Percentiles rank a stretch among this genome's conserved stretches.
Conservation (phyloP, 2,797 vertebrate genomes). For the Calcarius lapponicus region DNA sequence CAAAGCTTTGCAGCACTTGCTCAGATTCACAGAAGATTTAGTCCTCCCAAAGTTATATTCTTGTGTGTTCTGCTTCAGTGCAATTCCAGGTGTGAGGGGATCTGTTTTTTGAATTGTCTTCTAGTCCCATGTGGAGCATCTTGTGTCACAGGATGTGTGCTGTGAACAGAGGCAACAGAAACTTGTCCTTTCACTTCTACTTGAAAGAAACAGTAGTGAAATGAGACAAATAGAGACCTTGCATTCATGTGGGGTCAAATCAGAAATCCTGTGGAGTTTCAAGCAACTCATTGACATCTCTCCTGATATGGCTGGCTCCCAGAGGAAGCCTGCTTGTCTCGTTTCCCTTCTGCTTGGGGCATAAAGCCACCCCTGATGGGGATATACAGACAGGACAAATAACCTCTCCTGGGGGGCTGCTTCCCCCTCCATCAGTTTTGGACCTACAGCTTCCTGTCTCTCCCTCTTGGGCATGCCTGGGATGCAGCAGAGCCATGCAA, state of each 20-base stretch:
- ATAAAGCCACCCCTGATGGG: not conserved
- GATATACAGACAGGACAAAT: not conserved
- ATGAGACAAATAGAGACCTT: not conserved
- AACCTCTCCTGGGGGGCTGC: fast-evolving
- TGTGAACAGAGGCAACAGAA: not conserved
- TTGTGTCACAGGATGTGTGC: not conserved
- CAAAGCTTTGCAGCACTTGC: not conserved
- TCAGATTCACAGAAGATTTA: not conserved
- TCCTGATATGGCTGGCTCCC: not conserved
- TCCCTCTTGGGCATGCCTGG: not conserved
- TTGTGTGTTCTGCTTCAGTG: not conserved
- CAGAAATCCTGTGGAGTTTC: slow-evolving; percentile 1
- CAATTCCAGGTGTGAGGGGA: not conserved
- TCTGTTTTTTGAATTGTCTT: not conserved
- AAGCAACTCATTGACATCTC: not conserved
- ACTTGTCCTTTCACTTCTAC: not conserved
- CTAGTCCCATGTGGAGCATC: not conserved
- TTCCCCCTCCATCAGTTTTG: not conserved
- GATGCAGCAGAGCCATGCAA: not conserved
- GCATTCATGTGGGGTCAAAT: not conserved
- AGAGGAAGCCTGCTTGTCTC: not conserved
- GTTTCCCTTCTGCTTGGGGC: not conserved
- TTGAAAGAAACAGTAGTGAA: not conserved
- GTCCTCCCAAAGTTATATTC: not conserved
- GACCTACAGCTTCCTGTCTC: not conserved